These are phyloP conservation scores for Orchestia grillus DNA, from an alignment of 1,140 invertebrate species.

Conservation along the genomic window DNA sequence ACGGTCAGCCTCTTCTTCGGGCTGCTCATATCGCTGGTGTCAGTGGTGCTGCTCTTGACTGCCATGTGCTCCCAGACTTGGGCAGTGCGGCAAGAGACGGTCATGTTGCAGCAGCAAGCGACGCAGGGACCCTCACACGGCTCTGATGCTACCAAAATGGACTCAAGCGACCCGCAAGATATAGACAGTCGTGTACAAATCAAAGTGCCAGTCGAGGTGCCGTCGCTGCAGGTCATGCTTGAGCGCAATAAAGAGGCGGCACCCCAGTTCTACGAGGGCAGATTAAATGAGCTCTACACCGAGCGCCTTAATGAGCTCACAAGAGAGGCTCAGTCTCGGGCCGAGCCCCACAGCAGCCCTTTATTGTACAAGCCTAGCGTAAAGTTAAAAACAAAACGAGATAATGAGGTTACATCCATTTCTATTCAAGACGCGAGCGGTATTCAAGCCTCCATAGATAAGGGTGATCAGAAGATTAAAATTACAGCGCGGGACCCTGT, in stretches of 20 bases:
- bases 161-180: background rate
- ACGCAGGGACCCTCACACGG: background rate
- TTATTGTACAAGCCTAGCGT: conserved; percentile 2
- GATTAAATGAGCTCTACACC: conserved; percentile 11
- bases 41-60: background rate
- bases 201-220: conserved; percentile 29
- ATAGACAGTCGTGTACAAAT: background rate
- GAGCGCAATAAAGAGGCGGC: background rate
- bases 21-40: background rate
- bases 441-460: background rate
- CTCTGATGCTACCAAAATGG: background rate
- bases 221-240: conserved; percentile 2
- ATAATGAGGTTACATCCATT: background rate
- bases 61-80: conserved; percentile 44
- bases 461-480: background rate
- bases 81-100: conserved; percentile 38
- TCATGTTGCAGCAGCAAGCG: background rate
- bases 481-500: background rate
- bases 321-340: background rate
- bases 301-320: conserved; percentile 26
- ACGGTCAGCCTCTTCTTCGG: conserved; percentile 15
- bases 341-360: background rate
- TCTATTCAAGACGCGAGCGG: background rate
- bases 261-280: conserved; percentile 32
- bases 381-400: conserved; percentile 2